phyloP scores from a whole-genome alignment of 1,140 invertebrate species.

The Drosophila mayri region DNA sequence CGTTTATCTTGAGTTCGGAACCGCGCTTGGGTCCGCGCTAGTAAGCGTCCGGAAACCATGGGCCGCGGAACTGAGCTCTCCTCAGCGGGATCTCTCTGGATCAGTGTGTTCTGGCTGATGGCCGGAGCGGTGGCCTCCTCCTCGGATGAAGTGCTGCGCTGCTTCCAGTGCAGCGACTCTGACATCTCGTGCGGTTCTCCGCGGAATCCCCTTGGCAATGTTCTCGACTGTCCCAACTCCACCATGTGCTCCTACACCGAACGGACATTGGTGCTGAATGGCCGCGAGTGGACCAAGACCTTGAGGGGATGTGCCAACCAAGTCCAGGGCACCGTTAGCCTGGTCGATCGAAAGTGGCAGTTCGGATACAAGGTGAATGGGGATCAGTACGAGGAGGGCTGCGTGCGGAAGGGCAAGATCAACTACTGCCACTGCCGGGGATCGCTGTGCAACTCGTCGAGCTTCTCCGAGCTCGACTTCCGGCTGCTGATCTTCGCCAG shows the following conservation, averaged over 20 bases:
- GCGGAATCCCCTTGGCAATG: conserved; percentile 3
- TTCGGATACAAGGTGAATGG: background rate
- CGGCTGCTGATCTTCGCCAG: conserved; percentile 18
- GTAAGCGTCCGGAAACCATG: conserved; percentile 32
- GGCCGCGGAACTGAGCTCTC: conserved; percentile 29
- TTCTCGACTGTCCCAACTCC: conserved; percentile 36
- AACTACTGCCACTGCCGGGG: conserved; percentile 44
- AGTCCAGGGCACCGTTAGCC: background rate
- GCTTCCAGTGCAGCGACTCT: conserved; percentile 29
- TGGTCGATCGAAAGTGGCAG: background rate
- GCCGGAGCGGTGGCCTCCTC: conserved; percentile 1
- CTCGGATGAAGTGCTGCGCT: conserved; percentile 8
- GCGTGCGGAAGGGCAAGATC: conserved; percentile 1
- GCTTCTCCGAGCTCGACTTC: background rate
- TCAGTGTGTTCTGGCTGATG: conserved; percentile 8
- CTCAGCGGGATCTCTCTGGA: background rate
- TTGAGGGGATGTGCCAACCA: conserved; percentile 46
- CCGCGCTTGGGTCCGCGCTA: background rate
- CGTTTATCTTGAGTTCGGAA: conserved; percentile 32
- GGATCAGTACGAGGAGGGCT: conserved; percentile 37
- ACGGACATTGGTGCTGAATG: background rate
- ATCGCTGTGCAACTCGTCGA: conserved; percentile 46
- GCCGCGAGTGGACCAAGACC: conserved; percentile 9
- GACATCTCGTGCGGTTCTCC: conserved; percentile 21
- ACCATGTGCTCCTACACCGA: conserved; percentile 49